Evolutionary conservation across 2,888 invertebrate genomes (phyloP).

Genomic region (Actias luna): DNA sequence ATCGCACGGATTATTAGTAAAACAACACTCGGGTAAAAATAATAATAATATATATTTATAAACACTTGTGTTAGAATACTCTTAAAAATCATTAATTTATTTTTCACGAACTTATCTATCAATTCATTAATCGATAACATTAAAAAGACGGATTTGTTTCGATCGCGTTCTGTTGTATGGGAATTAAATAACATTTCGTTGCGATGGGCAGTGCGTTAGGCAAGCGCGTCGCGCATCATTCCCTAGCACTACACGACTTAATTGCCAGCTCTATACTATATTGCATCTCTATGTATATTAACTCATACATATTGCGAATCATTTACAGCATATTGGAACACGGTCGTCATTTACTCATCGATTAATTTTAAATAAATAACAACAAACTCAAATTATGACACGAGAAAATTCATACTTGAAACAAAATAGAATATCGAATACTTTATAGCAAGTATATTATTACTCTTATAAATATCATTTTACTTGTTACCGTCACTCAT

Average conservation of each 20-base stretch:
- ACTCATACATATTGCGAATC: constrained; percentile 35
- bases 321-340: constrained; percentile 41
- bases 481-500: constrained; percentile 76
- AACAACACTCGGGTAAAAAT: constrained; percentile 78
- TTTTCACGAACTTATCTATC: constrained; percentile 79
- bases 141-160: constrained; percentile 68
- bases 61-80: constrained; percentile 82
- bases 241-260: not conserved
- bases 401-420: constrained; percentile 71
- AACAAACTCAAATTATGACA: constrained; percentile 77
- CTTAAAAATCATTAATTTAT: constrained; percentile 80
- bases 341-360: constrained; percentile 61
- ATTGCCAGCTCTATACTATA: constrained; percentile 36
- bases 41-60: constrained; percentile 81
- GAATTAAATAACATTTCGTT: constrained; percentile 4
- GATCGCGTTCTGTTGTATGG: constrained; percentile 31
- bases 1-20: constrained; percentile 66
- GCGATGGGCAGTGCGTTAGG: constrained; percentile 3
- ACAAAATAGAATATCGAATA: constrained; percentile 74
- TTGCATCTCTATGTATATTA: constrained; percentile 19
- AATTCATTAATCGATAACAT: constrained; percentile 76
- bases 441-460: constrained; percentile 66
- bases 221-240: not conserved
- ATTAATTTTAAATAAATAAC: constrained; percentile 75
- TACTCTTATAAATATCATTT: constrained; percentile 77